Evolutionary conservation across 2,113 vertebrate genomes (phyloP).

Genomic region (Neopipo cinnamomea): DNA sequence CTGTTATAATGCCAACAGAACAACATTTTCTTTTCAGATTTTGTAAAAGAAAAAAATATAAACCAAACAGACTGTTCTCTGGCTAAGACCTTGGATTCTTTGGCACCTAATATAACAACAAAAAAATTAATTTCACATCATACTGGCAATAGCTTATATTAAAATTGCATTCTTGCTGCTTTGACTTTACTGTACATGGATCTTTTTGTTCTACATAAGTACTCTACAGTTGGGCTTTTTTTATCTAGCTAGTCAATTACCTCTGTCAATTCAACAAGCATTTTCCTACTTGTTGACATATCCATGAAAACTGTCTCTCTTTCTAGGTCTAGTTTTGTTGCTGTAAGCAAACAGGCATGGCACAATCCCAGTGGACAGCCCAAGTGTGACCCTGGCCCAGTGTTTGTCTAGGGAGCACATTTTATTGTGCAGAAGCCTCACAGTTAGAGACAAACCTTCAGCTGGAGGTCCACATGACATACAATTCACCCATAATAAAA

Average conservation of each 20-base stretch:
- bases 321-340: neutral
- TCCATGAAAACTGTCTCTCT: neutral
- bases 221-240: neutral
- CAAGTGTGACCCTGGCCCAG: neutral
- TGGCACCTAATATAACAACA: constrained; percentile 59
- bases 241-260: neutral
- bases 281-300: neutral
- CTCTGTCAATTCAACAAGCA: neutral
- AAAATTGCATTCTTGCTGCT: constrained; percentile 38
- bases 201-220: constrained; percentile 17
- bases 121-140: constrained; percentile 47
- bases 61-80: constrained; percentile 40
- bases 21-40: neutral
- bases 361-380: neutral
- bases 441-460: neutral
- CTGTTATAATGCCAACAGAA: neutral
- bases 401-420: neutral
- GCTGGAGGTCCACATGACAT: neutral
- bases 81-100: constrained; percentile 53
- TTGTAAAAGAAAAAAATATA: constrained; percentile 12
- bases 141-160: constrained; percentile 29
- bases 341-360: neutral
- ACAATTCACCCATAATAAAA: neutral
- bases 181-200: constrained; percentile 13
- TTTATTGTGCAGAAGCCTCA: neutral